Conservation (phyloP, 2,113 vertebrate species). For the Saguinus midas region DNA sequence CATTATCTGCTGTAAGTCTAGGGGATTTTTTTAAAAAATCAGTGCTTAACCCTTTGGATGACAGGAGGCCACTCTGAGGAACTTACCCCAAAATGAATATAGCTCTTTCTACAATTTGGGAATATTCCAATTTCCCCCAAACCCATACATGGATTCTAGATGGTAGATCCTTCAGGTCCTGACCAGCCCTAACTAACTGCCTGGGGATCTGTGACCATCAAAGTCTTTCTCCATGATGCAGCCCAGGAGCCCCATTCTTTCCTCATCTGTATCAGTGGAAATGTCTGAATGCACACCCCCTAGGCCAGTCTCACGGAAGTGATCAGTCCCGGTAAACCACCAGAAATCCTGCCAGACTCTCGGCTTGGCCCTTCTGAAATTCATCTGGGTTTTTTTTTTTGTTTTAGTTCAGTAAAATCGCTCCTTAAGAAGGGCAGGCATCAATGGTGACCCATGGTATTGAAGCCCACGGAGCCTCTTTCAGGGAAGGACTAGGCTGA, state of each 20-base stretch:
- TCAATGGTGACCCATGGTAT: accelerated
- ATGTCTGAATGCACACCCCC: neutral
- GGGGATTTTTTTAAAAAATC: neutral
- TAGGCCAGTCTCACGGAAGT: accelerated
- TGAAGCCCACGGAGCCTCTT: neutral
- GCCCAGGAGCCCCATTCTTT: neutral
- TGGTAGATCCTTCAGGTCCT: neutral
- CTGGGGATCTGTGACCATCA: neutral
- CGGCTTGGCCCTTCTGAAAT: neutral
- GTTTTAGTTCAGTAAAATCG: neutral
- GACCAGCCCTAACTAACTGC: neutral
- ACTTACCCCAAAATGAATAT: neutral
- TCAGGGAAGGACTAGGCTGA: neutral
- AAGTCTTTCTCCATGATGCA: neutral
- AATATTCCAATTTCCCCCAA: too few species aligned
- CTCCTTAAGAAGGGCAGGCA: neutral
- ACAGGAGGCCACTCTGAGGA: neutral
- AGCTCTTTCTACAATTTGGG: neutral
- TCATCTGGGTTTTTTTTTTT: neutral
- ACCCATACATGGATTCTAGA: neutral
- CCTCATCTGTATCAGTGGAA: neutral
- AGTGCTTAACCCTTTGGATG: neutral
- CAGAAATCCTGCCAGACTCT: neutral
- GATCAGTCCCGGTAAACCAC: accelerated
- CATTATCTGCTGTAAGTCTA: neutral